Evolutionary conservation across 2,888 invertebrate genomes (phyloP).

Genomic region (Napeogenes inachia): DNA sequence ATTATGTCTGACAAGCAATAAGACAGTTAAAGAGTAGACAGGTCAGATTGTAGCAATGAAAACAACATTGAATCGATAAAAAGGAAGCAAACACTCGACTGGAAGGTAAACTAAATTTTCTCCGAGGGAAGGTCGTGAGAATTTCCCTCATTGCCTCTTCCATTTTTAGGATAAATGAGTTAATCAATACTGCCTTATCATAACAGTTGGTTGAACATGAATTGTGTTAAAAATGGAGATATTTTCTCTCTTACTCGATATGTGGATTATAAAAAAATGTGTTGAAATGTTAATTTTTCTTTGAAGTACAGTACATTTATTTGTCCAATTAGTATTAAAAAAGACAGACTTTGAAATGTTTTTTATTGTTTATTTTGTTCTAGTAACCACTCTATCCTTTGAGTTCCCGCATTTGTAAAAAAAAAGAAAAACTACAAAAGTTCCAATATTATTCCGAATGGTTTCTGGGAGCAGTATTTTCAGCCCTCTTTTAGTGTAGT

Average conservation of each 20-base stretch:
- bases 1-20: slow-evolving; percentile 21
- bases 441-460: too few species aligned
- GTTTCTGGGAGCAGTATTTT: too few species aligned
- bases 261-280: neutral
- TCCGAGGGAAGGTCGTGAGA: slow-evolving; percentile 43
- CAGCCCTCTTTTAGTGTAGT: too few species aligned
- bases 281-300: neutral
- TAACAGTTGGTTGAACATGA: slow-evolving; percentile 1
- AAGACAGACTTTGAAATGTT: too few species aligned
- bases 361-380: too few species aligned
- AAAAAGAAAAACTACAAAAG: too few species aligned
- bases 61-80: slow-evolving; percentile 50
- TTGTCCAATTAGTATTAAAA: too few species aligned
- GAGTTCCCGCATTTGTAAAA: too few species aligned
- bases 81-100: slow-evolving; percentile 52
- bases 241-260: neutral
- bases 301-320: neutral
- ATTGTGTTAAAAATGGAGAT: neutral
- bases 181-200: slow-evolving; percentile 43
- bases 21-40: slow-evolving; percentile 22
- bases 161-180: slow-evolving; percentile 52
- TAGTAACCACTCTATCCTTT: too few species aligned
- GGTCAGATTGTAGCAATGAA: slow-evolving; percentile 40
- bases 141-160: slow-evolving; percentile 46
- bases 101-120: slow-evolving; percentile 52